Evolutionary conservation across 2,888 invertebrate genomes (phyloP), one percentile per base, ranked within the genome.

Genomic region (Nematopogon swammerdamellus): DNA sequence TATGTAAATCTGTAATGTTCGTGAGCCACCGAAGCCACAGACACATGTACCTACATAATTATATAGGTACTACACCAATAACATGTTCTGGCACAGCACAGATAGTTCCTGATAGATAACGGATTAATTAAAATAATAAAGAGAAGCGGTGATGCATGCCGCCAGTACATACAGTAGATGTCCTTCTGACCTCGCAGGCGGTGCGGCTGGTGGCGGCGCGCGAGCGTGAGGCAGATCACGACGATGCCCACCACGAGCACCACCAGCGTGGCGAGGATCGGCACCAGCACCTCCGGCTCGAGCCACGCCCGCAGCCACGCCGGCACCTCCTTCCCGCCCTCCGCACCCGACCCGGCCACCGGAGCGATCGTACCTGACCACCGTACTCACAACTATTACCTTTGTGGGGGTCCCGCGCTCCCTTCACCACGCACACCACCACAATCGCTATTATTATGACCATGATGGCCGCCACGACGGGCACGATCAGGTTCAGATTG

Each of bases 381-480:
- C n/a, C n/a, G n/a, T n/a, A n/a, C n/a, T n/a, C n/a, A n/a, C n/a
- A n/a, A 59, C 42, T 59, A 49, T 63, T 87, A 89, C 92, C 91
- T 90, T 92, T 92, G 71, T 90, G 88, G 63, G 86, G 87, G 68
- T 88, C 85, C 80, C 91, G 85, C 72, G 91, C 88, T 67, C 93
- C 91, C 65, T 89, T 87, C 61, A 94, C 88, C 63, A 93, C 91
- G 86, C 93, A 94, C 69, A 95, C 92, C 70, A 96, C 93, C 70
- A 92, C 88, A 68, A 95, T 87, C 64, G 95, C 95, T 75, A 95
- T 91, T 72, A 95, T 89, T 75, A 95, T 91, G 80, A 96, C 94
- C 65, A 95, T 85, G 61, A 92, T 84, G 62, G 94, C 93, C 59
- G 94, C 93, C 70, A 92, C 91, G 63, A 95, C 91, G 51, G 95